Conservation (phyloP, 2,113 vertebrate species). For the Isichthys henryi region DNA sequence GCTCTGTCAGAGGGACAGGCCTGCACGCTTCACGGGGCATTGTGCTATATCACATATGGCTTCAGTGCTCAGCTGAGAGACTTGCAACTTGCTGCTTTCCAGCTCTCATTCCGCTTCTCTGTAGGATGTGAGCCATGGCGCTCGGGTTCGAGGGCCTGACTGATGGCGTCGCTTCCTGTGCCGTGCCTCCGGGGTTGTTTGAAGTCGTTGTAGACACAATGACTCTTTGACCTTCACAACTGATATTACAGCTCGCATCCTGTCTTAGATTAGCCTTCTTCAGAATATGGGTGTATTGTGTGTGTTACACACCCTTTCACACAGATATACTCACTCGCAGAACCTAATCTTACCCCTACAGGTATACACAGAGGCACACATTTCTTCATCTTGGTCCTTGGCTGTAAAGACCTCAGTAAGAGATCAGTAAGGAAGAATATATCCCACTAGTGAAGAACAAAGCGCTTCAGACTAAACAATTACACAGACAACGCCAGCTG, state of each 20-base stretch:
- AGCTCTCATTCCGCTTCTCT: neutral
- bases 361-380: neutral
- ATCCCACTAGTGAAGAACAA: neutral
- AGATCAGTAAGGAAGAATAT: neutral
- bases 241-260: slow-evolving; percentile 23
- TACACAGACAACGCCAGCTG: neutral
- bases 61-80: slow-evolving; percentile 36
- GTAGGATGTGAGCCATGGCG: neutral
- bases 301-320: neutral
- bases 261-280: neutral
- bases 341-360: neutral
- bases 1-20: slow-evolving; percentile 23
- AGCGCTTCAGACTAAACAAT: neutral
- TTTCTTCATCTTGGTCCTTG: neutral
- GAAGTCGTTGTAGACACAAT: slow-evolving; percentile 35
- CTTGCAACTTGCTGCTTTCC: neutral
- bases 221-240: slow-evolving; percentile 19
- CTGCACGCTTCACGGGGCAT: slow-evolving; percentile 50
- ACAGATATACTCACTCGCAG: neutral
- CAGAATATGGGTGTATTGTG: neutral
- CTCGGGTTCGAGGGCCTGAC: neutral
- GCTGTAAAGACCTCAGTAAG: neutral
- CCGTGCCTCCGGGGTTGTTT: slow-evolving; percentile 25
- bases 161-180: neutral
- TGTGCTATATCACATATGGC: slow-evolving; percentile 58